Conservation (phyloP, 2,888 invertebrate genomes). For the Pseudanteris insignis region DNA sequence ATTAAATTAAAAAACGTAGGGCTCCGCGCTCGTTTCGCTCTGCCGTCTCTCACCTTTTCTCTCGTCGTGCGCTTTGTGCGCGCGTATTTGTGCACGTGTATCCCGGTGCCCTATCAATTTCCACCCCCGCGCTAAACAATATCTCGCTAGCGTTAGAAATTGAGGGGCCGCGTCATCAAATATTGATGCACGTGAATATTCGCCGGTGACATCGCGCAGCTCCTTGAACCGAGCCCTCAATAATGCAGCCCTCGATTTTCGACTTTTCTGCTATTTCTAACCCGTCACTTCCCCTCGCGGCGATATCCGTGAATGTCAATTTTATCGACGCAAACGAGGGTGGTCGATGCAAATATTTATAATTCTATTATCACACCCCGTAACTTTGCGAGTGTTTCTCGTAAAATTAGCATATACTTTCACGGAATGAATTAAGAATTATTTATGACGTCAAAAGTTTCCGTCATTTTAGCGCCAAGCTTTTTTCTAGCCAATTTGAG, state of each 20-base stretch:
- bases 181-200: constrained; percentile 51
- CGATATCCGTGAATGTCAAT: constrained; percentile 43
- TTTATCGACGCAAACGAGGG: constrained; percentile 41
- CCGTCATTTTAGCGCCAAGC: constrained; percentile 16
- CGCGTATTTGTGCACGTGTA: constrained; percentile 47
- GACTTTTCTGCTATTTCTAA: constrained; percentile 55
- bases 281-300: constrained; percentile 26
- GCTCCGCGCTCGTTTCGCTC: constrained; percentile 25
- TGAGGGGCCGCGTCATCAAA: constrained; percentile 47
- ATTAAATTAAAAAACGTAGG: constrained; percentile 57
- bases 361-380: constrained; percentile 45
- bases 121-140: constrained; percentile 50
- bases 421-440: constrained; percentile 41
- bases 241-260: constrained; percentile 60
- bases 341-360: constrained; percentile 45
- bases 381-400: constrained; percentile 38
- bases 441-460: constrained; percentile 43
- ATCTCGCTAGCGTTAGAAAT: constrained; percentile 49
- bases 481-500: constrained; percentile 44
- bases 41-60: constrained; percentile 39
- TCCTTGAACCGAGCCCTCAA: constrained; percentile 50
- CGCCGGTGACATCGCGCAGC: constrained; percentile 48
- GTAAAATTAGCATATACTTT: constrained; percentile 45
- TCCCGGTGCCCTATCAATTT: constrained; percentile 53
- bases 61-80: constrained; percentile 43